phyloP scores from a whole-genome alignment of 2,113 vertebrate genomes.

The Brachyhypopomus occidentalis region DNA sequence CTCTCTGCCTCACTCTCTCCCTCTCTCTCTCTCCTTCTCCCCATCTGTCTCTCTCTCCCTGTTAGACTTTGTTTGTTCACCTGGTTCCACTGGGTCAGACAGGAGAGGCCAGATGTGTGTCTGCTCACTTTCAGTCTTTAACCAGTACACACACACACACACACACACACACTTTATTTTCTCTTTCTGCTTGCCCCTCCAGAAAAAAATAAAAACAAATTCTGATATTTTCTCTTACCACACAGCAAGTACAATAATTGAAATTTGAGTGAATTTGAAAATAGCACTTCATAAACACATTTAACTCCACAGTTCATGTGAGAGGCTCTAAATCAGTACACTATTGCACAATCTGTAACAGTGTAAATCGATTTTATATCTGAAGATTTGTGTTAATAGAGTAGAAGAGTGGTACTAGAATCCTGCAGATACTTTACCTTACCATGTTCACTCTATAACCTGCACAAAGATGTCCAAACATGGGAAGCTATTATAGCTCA shows the following conservation, averaged over 20 bases:
- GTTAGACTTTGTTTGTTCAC: conserved; percentile 40
- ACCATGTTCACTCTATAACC: not conserved
- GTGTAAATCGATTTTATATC: too few relatives aligned
- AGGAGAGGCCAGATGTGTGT: conserved; percentile 38
- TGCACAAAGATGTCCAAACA: not conserved
- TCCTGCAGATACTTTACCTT: not conserved
- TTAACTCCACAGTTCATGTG: too few relatives aligned
- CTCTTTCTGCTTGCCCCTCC: conserved; percentile 21
- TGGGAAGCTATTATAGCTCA: not conserved
- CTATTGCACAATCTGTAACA: too few relatives aligned
- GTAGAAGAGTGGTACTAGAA: too few relatives aligned
- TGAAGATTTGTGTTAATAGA: too few relatives aligned
- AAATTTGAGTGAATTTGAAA: conserved; percentile 32
- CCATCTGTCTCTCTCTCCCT: not conserved
- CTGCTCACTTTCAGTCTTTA: conserved; percentile 2
- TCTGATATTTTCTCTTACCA: conserved; percentile 28
- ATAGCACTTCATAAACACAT: not conserved
- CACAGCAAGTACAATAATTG: conserved; percentile 17
- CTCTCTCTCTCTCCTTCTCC: not conserved
- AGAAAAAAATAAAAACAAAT: conserved; percentile 5
- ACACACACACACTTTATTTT: conserved; percentile 25
- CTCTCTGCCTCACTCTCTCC: not conserved
- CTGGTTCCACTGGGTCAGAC: conserved; percentile 33
- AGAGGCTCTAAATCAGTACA: too few relatives aligned
- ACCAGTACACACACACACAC: conserved; percentile 4